Percentiles rank a stretch among this genome's conserved stretches.
Evolutionary conservation across 2,888 invertebrate species (phyloP).

Genomic region (Rhamnusium bicolor): DNA sequence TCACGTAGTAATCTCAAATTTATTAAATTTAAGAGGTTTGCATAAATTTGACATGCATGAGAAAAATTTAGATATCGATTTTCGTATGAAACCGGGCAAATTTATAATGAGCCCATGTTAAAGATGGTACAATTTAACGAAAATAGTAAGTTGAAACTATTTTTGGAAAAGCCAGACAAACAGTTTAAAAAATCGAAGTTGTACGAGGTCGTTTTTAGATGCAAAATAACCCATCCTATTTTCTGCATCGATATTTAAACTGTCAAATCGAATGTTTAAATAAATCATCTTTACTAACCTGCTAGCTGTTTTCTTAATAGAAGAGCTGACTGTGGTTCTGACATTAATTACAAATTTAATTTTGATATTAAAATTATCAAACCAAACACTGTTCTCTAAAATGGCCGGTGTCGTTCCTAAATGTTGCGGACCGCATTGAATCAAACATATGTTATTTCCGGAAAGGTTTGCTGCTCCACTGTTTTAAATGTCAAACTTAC

Average conservation of each 20-base stretch:
- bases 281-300: slow-evolving; percentile 77
- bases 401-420: slow-evolving; percentile 77
- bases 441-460: slow-evolving; percentile 71
- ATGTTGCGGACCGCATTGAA: slow-evolving; percentile 63
- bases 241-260: slow-evolving; percentile 23
- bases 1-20: background rate
- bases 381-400: slow-evolving; percentile 76
- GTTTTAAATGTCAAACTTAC: slow-evolving; percentile 52
- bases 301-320: slow-evolving; percentile 96
- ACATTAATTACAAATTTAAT: slow-evolving; percentile 91
- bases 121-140: slow-evolving; percentile 11
- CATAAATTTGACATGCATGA: slow-evolving; percentile 46
- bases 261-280: slow-evolving; percentile 37
- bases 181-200: slow-evolving; percentile 55
- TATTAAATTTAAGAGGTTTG: slow-evolving; percentile 26
- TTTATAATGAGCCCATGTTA: slow-evolving; percentile 5
- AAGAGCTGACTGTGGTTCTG: slow-evolving; percentile 96
- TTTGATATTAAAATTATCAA: slow-evolving; percentile 74
- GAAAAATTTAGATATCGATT: slow-evolving; percentile 49
- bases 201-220: slow-evolving; percentile 52
- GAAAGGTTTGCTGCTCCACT: slow-evolving; percentile 62
- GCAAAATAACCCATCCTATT: slow-evolving; percentile 37
- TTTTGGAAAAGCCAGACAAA: slow-evolving; percentile 52
- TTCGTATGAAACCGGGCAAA: slow-evolving; percentile 31
- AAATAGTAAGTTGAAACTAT: slow-evolving; percentile 50